Base-by-base conservation (phyloP, 2,113 vertebrate genomes). In the Bos taurus region DNA sequence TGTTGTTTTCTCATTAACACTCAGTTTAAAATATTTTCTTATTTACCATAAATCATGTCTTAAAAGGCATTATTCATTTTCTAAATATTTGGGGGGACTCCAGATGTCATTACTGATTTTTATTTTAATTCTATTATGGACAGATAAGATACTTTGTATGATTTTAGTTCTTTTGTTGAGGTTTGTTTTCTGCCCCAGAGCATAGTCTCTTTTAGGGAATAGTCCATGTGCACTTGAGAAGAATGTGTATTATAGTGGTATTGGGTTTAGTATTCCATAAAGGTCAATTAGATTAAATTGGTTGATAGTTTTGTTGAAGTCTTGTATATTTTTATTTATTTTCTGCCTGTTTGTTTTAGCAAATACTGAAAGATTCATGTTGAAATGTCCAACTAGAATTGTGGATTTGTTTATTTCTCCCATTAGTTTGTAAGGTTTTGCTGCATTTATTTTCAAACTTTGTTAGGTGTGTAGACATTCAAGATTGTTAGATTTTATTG, bases 21-120 rank as follows among this genome's bases (percentile, higher is more conserved):
- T 88, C 36, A 80, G 10, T 62, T 97, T 71, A 74, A 97, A 93
- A 28, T 93, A 86, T 89, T 77, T 95, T 92, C 56, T 84, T 87
- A 40, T 87, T 85, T 85, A 83, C n/a, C 14, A 78, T 80, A 25
- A 74, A 36, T 7, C 28, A 59, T 81, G 7, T 5, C 10, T n/a
- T 87, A 60, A 30, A 77, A 96, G 17, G 25, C 80, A 94, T 82
- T 87, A 74, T 62, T 95, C 56, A 74, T 48, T 56, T 93, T 97
- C 40, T 14, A 57, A 21, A 59, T 80, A 52, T 90, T 43, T 93
- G 36, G 19, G 23, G 2, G n/a, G 46, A 64, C 67, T 8, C 21
- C 50, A 84, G 15, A 64, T 82, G 6, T 54, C 57, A 8, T 50
- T 64, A 36, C 21, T 78, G 23, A 78, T 84, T 84, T 95, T 50